A percentile compares a stretch with the other conserved stretches of the same genome.
phyloP scores from a whole-genome alignment of 2,797 vertebrate genomes.

The Gadopsis marmoratus region DNA sequence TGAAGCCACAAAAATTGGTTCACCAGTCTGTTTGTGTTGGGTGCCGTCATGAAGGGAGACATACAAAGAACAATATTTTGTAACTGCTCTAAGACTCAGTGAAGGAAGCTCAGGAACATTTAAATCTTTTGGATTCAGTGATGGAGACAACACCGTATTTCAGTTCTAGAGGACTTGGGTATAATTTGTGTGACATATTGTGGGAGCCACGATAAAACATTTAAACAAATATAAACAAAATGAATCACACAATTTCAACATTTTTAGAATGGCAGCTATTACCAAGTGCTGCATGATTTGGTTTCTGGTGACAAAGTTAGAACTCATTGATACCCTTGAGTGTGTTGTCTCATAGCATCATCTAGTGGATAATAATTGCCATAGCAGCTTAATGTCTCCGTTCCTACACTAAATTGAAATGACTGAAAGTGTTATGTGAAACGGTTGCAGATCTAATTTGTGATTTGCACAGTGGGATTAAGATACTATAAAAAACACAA shows the following conservation, averaged over 20 bases:
- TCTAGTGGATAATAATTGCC: conserved; percentile 50
- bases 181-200: neutral
- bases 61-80: neutral
- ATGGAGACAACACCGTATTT: neutral
- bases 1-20: neutral
- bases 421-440: neutral
- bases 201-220: no score
- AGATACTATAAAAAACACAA: neutral
- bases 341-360: conserved; percentile 38
- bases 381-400: neutral
- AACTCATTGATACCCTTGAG: rapidly evolving
- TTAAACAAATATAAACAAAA: neutral
- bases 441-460: neutral
- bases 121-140: neutral
- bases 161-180: neutral
- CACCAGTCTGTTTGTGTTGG: conserved; percentile 10
- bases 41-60: neutral
- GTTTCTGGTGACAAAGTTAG: neutral
- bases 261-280: neutral
- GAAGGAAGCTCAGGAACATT: neutral
- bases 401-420: neutral
- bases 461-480: neutral
- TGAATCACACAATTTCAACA: neutral
- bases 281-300: neutral
- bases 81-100: neutral